These are phyloP conservation scores for Tenebrio molitor DNA, from an alignment of 1,140 invertebrate genomes.

Conservation along the genomic window DNA sequence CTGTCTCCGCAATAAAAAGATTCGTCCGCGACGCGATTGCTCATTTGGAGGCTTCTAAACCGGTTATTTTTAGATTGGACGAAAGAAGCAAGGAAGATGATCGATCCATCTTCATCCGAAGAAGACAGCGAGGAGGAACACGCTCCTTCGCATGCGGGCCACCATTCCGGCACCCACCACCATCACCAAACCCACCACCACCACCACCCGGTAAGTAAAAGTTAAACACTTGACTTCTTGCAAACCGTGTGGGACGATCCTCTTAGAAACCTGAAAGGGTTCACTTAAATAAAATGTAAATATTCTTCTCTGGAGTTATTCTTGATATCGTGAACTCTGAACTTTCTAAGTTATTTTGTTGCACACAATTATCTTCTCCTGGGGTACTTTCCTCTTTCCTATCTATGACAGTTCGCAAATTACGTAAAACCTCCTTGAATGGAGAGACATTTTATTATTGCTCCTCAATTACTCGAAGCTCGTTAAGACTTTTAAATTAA, in stretches of 20 bases:
- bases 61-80: slow-evolving; percentile 54
- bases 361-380: slow-evolving; percentile 9
- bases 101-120: slow-evolving; percentile 90
- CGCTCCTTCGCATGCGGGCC: slow-evolving; percentile 69
- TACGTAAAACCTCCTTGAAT: neutral
- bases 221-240: neutral
- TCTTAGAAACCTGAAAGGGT: slow-evolving; percentile 4
- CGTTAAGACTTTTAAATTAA: neutral
- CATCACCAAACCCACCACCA: slow-evolving; percentile 58
- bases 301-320: slow-evolving; percentile 7
- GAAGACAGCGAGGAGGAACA: slow-evolving; percentile 90
- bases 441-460: slow-evolving; percentile 8
- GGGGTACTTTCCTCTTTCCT: neutral
- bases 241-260: neutral
- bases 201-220: slow-evolving; percentile 54
- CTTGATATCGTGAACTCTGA: slow-evolving; percentile 16
- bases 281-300: slow-evolving; percentile 4
- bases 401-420: slow-evolving; percentile 8
- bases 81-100: slow-evolving; percentile 73
- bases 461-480: neutral
- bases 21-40: neutral
- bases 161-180: slow-evolving; percentile 62
- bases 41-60: slow-evolving; percentile 13
- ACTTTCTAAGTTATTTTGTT: slow-evolving; percentile 37
- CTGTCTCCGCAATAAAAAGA: neutral